These are phyloP conservation scores for Cochlearius cochlearius DNA, from an alignment of 2,113 vertebrate genomes.

Conservation along the genomic window DNA sequence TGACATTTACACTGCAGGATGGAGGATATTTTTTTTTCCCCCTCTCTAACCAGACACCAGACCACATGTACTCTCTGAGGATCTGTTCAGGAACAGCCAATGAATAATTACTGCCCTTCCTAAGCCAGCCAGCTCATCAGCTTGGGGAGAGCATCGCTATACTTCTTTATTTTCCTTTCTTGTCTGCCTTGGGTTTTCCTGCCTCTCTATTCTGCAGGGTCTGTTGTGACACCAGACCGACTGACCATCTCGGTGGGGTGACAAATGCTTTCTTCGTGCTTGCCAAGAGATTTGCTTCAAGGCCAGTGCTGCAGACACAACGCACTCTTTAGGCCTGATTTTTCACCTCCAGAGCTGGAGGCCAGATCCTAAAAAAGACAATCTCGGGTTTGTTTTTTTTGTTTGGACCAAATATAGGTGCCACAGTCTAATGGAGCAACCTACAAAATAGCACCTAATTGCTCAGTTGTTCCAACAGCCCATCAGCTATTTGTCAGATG, in stretches of 20 bases:
- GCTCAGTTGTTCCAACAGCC: background rate
- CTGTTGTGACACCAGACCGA: accelerated
- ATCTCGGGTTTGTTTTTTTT: background rate
- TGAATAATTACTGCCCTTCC: background rate
- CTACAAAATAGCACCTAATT: background rate
- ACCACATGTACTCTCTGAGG: background rate
- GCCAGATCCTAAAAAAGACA: background rate
- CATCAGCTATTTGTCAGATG: background rate
- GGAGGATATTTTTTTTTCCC: background rate
- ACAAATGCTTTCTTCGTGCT: background rate
- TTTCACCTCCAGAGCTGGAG: background rate
- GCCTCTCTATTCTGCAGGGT: background rate
- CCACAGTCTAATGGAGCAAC: background rate
- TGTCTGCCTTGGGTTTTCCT: background rate
- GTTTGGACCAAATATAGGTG: background rate
- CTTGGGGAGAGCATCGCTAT: background rate
- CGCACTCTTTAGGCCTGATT: background rate
- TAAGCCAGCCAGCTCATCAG: background rate
- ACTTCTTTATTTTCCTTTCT: background rate
- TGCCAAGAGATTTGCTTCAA: accelerated
- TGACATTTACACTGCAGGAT: background rate
- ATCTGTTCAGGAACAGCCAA: background rate
- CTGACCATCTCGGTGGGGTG: accelerated
- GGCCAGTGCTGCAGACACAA: background rate
- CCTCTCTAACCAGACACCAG: background rate